A percentile compares a stretch with the other conserved stretches of the same genome.
phyloP scores from a whole-genome alignment of 64 coral and sea anemone genomes.

The Catalaphyllia jardinei region DNA sequence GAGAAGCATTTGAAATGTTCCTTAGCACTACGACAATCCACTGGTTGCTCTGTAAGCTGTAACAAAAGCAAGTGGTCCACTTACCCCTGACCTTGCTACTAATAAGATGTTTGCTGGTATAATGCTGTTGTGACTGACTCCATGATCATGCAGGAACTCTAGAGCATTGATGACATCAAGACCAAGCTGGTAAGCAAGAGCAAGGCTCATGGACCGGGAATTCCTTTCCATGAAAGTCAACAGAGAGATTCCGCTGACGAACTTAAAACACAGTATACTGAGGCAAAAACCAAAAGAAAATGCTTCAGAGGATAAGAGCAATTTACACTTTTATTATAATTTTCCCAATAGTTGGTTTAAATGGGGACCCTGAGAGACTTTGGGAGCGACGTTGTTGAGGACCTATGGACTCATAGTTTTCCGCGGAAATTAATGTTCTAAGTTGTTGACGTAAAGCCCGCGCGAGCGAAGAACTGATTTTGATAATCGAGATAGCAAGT shows the following conservation, averaged over 20 bases:
- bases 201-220: not conserved
- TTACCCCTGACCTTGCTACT: not conserved
- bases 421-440: too few relatives aligned
- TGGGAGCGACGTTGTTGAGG: too few relatives aligned
- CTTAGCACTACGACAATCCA: too few relatives aligned
- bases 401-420: too few relatives aligned
- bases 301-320: not conserved
- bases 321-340: too few relatives aligned
- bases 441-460: too few relatives aligned
- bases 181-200: not conserved
- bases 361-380: too few relatives aligned
- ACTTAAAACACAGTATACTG: not conserved
- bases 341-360: too few relatives aligned
- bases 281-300: not conserved
- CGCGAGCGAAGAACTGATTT: too few relatives aligned
- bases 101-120: conserved; percentile 8
- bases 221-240: not conserved
- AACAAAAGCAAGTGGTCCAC: not conserved
- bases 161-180: not conserved
- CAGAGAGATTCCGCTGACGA: not conserved
- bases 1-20: too few relatives aligned
- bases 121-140: not conserved
- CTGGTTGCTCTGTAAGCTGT: not conserved
- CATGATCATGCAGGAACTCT: not conserved
- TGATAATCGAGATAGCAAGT: too few relatives aligned